phyloP scores from a whole-genome alignment of 1,140 invertebrate species.

The Platyscapa corneri region DNA sequence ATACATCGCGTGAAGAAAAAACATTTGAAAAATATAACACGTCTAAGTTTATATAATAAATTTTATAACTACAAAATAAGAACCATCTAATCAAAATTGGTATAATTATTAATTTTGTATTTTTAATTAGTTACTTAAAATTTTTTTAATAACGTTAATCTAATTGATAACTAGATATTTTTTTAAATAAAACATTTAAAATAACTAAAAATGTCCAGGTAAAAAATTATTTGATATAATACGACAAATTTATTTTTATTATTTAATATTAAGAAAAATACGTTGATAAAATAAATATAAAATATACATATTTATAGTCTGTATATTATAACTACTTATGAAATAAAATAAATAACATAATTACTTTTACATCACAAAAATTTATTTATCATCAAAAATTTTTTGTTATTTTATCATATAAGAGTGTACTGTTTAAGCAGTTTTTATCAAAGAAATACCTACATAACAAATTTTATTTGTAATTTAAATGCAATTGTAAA shows the following conservation, averaged over 20 bases:
- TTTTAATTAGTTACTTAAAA: background rate
- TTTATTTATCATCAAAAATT: no score
- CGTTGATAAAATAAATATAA: no score
- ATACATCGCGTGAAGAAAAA: background rate
- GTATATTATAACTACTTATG: no score
- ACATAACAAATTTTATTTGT: background rate
- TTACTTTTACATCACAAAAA: no score
- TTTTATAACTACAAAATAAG: slow-evolving; percentile 25
- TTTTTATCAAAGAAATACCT: no score
- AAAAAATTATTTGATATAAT: background rate
- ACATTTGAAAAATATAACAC: slow-evolving; percentile 18
- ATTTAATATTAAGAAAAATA: background rate
- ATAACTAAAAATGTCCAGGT: no score
- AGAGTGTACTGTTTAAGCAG: no score
- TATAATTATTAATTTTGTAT: background rate
- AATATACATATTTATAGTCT: no score
- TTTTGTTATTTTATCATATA: no score
- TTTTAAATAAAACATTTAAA: no score
- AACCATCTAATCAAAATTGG: slow-evolving; percentile 4
- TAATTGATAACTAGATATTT: background rate
- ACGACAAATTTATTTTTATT: background rate
- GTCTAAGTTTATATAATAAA: background rate
- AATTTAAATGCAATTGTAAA: background rate
- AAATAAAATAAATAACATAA: no score
- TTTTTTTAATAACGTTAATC: background rate